Percentiles rank a stretch among this genome's conserved stretches.
Conservation (phyloP, 2,113 vertebrate genomes). For the Sylvia atricapilla region DNA sequence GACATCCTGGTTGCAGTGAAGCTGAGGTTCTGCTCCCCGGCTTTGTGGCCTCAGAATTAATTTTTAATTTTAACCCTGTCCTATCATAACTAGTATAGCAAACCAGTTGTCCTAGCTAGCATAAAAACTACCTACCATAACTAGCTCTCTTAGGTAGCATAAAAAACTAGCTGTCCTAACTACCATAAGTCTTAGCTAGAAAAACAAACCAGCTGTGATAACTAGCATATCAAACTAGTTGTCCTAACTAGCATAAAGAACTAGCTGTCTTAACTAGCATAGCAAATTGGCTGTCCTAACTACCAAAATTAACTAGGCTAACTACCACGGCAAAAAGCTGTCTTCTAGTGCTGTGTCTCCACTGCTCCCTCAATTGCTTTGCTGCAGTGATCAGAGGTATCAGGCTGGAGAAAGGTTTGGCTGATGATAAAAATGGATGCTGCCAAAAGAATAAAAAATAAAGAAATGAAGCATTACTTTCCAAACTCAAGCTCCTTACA, state of each 20-base stretch:
- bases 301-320: neutral
- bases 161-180: too few relatives aligned
- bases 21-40: too few relatives aligned
- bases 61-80: too few relatives aligned
- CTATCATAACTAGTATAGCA: neutral
- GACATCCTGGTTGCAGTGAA: too few relatives aligned
- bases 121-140: neutral
- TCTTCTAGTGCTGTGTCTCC: constrained; percentile 74
- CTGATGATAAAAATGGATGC: neutral
- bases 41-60: too few relatives aligned
- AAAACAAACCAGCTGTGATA: too few relatives aligned
- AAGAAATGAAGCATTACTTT: constrained; percentile 3
- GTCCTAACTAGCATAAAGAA: neutral
- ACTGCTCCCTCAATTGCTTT: too few relatives aligned
- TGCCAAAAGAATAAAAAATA: constrained; percentile 5
- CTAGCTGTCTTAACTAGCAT: neutral
- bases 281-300: neutral
- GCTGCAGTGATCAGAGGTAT: neutral
- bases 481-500: neutral
- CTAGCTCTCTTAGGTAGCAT: neutral
- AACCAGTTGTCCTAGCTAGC: neutral
- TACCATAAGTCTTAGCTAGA: too few relatives aligned
- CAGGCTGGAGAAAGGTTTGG: neutral
- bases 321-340: constrained; percentile 21
- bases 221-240: too few relatives aligned